A percentile compares a stretch with the other conserved stretches of the same genome.
Conservation (phyloP, 2,113 vertebrate species). For the Coryphaenoides rupestris region DNA sequence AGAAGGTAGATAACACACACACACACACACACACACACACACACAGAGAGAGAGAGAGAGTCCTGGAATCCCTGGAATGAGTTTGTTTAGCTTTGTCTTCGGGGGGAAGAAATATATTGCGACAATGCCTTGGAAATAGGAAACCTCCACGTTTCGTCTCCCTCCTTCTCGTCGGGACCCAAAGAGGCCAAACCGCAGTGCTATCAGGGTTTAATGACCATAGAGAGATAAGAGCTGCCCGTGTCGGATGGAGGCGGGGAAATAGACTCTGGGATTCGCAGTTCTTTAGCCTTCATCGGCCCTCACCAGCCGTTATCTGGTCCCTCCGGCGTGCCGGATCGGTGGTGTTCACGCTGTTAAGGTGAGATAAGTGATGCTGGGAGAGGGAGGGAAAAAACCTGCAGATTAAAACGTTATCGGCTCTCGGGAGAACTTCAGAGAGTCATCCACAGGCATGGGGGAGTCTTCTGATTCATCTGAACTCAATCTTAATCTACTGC, state of each 20-base stretch:
- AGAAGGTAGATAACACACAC: slow-evolving; percentile 62
- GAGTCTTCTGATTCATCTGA: slow-evolving; percentile 26
- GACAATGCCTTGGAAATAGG: slow-evolving; percentile 63
- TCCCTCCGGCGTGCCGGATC: slow-evolving; percentile 33
- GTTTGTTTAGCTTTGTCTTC: slow-evolving; percentile 68
- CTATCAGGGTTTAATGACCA: slow-evolving; percentile 58
- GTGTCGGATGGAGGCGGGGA: slow-evolving; percentile 28
- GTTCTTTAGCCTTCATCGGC: slow-evolving; percentile 43
- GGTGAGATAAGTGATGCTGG: slow-evolving; percentile 37
- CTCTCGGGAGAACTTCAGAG: slow-evolving; percentile 31
- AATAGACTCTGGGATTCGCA: slow-evolving; percentile 15
- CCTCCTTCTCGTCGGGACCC: slow-evolving; percentile 43
- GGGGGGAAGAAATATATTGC: slow-evolving; percentile 66
- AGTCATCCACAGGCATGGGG: slow-evolving; percentile 32
- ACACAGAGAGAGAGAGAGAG: too few species aligned
- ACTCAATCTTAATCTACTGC: slow-evolving; percentile 14
- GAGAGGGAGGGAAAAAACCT: background rate
- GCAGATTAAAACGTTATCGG: slow-evolving; percentile 17
- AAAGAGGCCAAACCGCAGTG: slow-evolving; percentile 54
- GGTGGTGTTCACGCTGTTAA: slow-evolving; percentile 30
- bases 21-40: slow-evolving; percentile 51
- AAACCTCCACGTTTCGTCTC: slow-evolving; percentile 64
- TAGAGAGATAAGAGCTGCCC: slow-evolving; percentile 53
- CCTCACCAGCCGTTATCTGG: slow-evolving; percentile 54
- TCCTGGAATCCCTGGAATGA: slow-evolving; percentile 69